Conservation (phyloP, 2,113 vertebrate species). For the Haemorhous mexicanus region DNA sequence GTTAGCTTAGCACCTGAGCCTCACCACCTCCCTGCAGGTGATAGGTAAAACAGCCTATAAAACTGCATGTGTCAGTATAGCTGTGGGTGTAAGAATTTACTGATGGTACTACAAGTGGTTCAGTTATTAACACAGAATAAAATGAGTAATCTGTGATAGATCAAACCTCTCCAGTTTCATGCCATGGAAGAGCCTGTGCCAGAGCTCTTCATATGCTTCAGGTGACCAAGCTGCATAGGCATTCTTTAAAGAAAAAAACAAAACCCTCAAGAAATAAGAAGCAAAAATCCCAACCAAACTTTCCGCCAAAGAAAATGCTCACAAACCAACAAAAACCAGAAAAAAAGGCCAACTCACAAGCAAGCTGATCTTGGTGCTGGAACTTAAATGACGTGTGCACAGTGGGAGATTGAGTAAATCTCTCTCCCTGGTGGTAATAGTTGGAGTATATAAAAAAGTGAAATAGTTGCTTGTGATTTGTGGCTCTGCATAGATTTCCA, state of each 20-base stretch:
- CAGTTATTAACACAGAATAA: not conserved
- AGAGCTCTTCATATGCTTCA: not conserved
- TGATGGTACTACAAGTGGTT: not conserved
- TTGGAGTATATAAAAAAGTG: not conserved
- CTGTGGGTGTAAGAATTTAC: not conserved
- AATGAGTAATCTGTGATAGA: not conserved
- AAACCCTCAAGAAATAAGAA: not conserved
- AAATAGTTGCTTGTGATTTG: not conserved
- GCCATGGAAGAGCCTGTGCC: not conserved
- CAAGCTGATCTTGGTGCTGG: not conserved
- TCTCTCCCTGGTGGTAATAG: not conserved
- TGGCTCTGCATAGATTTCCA: not conserved
- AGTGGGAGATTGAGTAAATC: not conserved
- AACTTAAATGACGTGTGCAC: not conserved
- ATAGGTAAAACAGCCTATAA: not conserved
- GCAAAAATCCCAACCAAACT: not conserved
- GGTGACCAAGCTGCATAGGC: not conserved
- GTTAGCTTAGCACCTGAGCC: not conserved
- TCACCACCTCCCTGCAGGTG: not conserved
- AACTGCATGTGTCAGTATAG: not conserved
- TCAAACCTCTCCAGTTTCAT: not conserved
- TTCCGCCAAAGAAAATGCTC: not conserved
- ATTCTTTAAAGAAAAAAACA: not conserved
- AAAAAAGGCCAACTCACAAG: not conserved
- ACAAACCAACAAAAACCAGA: not conserved